Percentiles rank a stretch among this genome's conserved stretches.
These are phyloP conservation scores for Lophius americanus DNA, from an alignment of 2,797 vertebrate genomes.

Conservation along the genomic window DNA sequence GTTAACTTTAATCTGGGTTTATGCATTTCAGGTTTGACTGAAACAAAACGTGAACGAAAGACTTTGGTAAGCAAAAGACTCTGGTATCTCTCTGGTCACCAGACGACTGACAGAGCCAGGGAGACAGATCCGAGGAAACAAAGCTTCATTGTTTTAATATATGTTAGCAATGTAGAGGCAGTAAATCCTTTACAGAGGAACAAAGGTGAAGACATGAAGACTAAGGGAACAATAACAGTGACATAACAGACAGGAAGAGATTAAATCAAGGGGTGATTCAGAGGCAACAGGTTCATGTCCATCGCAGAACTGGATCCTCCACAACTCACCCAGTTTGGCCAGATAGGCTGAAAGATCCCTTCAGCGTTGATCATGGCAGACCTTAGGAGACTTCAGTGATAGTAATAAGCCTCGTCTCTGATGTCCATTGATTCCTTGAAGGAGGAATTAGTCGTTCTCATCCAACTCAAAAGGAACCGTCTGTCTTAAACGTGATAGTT, in stretches of 20 bases:
- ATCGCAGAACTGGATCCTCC: slow-evolving; percentile 20
- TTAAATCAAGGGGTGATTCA: slow-evolving; percentile 5
- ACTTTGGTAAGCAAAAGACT: too few relatives aligned
- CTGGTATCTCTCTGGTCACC: too few relatives aligned
- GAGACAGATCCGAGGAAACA: slow-evolving; percentile 4
- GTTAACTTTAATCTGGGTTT: neutral
- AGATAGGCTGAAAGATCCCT: neutral
- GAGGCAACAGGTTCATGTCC: slow-evolving; percentile 4
- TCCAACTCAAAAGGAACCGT: neutral
- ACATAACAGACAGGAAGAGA: slow-evolving; percentile 3
- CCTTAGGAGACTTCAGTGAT: neutral
- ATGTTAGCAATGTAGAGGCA: neutral
- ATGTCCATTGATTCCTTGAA: neutral
- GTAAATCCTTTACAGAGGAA: neutral
- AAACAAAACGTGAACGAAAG: neutral
- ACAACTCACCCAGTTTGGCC: neutral
- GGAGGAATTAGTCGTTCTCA: neutral
- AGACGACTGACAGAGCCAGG: slow-evolving; percentile 9
- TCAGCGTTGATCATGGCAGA: neutral
- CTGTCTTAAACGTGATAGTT: neutral
- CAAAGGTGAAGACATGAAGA: neutral
- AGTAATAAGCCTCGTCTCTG: neutral
- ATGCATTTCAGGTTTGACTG: neutral
- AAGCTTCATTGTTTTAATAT: neutral
- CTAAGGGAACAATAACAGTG: neutral